These are phyloP conservation scores for Brachynemurus nebulosus DNA, from an alignment of 2,888 invertebrate genomes.

Conservation along the genomic window DNA sequence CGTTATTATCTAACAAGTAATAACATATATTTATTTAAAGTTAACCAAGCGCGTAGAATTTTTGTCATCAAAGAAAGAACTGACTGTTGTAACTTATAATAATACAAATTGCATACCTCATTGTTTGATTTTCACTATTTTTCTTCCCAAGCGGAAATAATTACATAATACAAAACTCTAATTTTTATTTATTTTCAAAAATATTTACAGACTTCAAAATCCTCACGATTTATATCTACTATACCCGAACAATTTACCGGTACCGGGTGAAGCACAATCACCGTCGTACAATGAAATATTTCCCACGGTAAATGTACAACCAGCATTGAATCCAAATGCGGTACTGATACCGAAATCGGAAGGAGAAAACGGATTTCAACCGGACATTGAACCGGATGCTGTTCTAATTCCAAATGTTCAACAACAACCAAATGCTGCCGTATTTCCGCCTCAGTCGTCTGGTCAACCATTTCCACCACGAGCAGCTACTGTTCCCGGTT, in stretches of 20 bases:
- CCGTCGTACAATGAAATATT: conserved; percentile 6
- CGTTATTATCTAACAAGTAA: too few species aligned
- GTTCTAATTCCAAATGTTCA: conserved; percentile 32
- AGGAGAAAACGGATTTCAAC: conserved; percentile 27
- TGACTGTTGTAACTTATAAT: too few species aligned
- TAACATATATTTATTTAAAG: too few species aligned
- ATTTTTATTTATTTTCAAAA: too few species aligned
- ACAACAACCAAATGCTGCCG: conserved; percentile 23
- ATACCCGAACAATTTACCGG: background rate
- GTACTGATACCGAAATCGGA: conserved; percentile 1
- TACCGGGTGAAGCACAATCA: background rate
- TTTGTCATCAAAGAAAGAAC: too few species aligned
- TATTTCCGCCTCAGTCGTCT: conserved; percentile 28
- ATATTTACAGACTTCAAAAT: too few species aligned
- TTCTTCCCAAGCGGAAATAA: too few species aligned
- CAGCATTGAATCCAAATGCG: conserved; percentile 3
- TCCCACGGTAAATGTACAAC: conserved; percentile 7
- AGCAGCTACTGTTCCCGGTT: background rate
- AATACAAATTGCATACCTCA: too few species aligned
- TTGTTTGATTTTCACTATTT: too few species aligned
- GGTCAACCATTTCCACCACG: conserved; percentile 23
- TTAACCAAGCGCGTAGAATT: too few species aligned
- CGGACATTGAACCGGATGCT: conserved; percentile 35
- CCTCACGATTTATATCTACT: too few species aligned
- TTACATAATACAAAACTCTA: too few species aligned